Base-by-base conservation (phyloP, 2,888 invertebrate genomes). In the Reticulitermes lucifugus region DNA sequence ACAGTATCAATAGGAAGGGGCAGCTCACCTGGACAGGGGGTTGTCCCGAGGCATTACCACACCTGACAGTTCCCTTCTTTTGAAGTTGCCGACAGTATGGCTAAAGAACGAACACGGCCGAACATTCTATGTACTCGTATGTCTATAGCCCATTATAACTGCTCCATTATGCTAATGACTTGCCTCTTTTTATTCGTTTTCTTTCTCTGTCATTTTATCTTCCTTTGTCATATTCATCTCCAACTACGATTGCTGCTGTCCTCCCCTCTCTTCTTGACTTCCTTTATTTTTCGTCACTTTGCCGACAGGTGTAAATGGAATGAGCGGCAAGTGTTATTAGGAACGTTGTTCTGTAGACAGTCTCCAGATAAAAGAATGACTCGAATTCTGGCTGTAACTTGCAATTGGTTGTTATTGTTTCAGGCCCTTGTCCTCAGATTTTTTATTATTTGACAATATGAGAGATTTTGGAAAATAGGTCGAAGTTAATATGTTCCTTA, bases 151-250 rank as follows among this genome's bases (percentile, higher is more conserved):
- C 73, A 29, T 0, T 73, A 73, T 77, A 77, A 77, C 75, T 83
- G 83, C 83, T 60, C 75, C 83, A 83, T 83, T 77, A 83, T 83
- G 83, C 59, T 83, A 83, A 77, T 77, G 77, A 77, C 77, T 77
- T 77, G 77, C n/a, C 41, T 77, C 77, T 80, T 59, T 29, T 51
- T 60, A 5, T 46, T 79, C 80, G 9, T 80, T 55, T 60, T 80
- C 60, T 14, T 60, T 80, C 60, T 79, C 79, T 79, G 25, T 79
- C 79, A 29, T 79, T 79, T 29, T 79, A 29, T 80, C 59, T 80
- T 29, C 60, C 80, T 80, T 80, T 80, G 59, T 80, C 60, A 35
- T 60, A 29, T 41, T 7, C 79, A 46, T 43, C 51, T 51, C 51
- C 51, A 22, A 43, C 25, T 21, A 46, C 79, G 43, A 46, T 79